Conservation (phyloP, 2,113 vertebrate genomes). For the Scolopax mira region DNA sequence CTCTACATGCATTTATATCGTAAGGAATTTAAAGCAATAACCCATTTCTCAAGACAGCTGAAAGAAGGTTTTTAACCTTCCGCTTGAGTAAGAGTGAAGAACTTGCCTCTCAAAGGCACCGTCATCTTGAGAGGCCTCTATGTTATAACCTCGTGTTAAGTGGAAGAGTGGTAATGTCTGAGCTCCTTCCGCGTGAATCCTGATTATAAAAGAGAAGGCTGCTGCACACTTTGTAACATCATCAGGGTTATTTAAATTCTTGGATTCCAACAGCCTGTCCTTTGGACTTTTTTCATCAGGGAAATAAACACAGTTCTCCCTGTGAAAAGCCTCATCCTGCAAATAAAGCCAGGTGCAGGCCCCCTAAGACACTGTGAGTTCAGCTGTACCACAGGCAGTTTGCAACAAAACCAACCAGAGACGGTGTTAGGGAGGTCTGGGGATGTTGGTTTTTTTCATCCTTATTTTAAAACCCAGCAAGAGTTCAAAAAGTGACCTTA, state of each 20-base stretch:
- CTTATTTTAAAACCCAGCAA: neutral
- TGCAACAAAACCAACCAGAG: neutral
- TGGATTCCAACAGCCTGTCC: neutral
- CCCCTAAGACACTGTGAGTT: fast-evolving
- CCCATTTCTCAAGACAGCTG: neutral
- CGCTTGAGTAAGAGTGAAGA: neutral
- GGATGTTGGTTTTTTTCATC: neutral
- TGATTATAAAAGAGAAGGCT: neutral
- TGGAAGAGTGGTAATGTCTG: neutral
- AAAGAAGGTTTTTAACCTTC: neutral
- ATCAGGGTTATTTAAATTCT: neutral
- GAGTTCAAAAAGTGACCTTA: neutral
- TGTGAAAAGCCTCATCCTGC: neutral
- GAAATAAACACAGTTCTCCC: neutral
- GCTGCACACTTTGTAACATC: fast-evolving
- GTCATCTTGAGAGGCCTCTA: neutral
- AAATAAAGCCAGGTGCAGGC: neutral
- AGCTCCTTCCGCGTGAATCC: neutral
- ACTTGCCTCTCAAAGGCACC: neutral
- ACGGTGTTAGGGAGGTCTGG: neutral
- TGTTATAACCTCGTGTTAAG: neutral
- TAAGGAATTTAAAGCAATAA: neutral
- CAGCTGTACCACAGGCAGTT: neutral
- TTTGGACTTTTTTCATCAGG: neutral
- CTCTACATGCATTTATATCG: fast-evolving